Conservation (phyloP, 2,888 invertebrate genomes). For the Arge pagana region DNA sequence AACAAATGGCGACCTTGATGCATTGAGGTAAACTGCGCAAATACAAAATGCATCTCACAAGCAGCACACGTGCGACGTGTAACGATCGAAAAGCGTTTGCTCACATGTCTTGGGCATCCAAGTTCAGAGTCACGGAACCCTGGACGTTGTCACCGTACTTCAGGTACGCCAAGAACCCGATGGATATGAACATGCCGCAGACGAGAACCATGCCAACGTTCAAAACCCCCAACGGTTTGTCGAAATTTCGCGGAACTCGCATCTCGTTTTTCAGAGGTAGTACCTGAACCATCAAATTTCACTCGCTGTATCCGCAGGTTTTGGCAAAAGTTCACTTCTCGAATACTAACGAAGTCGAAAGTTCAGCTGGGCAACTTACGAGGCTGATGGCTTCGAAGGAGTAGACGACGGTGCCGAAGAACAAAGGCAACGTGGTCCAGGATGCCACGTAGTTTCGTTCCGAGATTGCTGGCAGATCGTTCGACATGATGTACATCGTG, state of each 20-base stretch:
- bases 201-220: constrained; percentile 89
- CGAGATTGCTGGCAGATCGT: constrained; percentile 70
- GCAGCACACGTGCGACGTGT: constrained; percentile 16
- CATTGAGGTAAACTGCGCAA: constrained; percentile 74
- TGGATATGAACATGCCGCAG: constrained; percentile 74
- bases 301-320: background rate
- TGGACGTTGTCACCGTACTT: constrained; percentile 81
- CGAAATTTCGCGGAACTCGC: constrained; percentile 78
- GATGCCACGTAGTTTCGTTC: constrained; percentile 66
- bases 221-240: constrained; percentile 80
- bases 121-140: constrained; percentile 88
- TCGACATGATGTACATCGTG: constrained; percentile 76
- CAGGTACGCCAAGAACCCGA: constrained; percentile 88
- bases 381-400: constrained; percentile 96
- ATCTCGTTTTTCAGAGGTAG: constrained; percentile 93
- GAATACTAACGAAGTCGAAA: no score
- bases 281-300: constrained; percentile 67
- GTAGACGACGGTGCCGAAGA: constrained; percentile 94
- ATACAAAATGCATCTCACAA: background rate
- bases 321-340: background rate
- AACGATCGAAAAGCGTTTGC: constrained; percentile 41
- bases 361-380: no score
- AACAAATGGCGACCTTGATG: constrained; percentile 82
- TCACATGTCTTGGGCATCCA: constrained; percentile 68
- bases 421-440: constrained; percentile 75